phyloP scores from a whole-genome alignment of 1,140 invertebrate genomes.

The Globodera ellingtonae region DNA sequence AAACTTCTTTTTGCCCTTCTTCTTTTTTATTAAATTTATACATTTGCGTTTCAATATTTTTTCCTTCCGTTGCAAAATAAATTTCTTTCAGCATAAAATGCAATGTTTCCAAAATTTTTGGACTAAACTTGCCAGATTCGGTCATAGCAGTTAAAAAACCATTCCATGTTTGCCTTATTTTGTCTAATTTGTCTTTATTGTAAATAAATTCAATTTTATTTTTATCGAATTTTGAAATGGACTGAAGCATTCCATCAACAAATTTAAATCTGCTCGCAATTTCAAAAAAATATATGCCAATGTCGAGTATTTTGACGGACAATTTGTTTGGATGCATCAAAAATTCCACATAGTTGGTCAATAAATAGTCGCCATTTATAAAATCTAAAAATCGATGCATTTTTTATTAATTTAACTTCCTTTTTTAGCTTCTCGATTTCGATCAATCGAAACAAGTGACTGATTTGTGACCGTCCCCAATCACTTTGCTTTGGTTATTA shows the following conservation, averaged over 20 bases:
- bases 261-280: background rate
- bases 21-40: background rate
- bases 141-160: background rate
- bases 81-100: background rate
- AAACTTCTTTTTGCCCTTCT: background rate
- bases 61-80: background rate
- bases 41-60: background rate
- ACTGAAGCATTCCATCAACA: background rate
- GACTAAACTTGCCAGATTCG: background rate
- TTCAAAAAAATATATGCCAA: background rate
- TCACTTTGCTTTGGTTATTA: too few relatives aligned
- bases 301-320: background rate
- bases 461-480: too few relatives aligned
- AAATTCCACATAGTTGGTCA: background rate
- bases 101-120: background rate
- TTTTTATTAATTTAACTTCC: too few relatives aligned
- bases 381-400: background rate
- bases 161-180: background rate
- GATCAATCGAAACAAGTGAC: too few relatives aligned
- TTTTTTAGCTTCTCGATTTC: too few relatives aligned
- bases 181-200: background rate
- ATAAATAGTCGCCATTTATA: background rate
- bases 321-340: background rate
- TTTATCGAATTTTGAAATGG: background rate
- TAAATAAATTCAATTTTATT: background rate